Percentiles rank a stretch among this genome's conserved stretches.
These are phyloP conservation scores for Allobates femoralis DNA, from an alignment of 2,797 vertebrate species.

Conservation along the genomic window DNA sequence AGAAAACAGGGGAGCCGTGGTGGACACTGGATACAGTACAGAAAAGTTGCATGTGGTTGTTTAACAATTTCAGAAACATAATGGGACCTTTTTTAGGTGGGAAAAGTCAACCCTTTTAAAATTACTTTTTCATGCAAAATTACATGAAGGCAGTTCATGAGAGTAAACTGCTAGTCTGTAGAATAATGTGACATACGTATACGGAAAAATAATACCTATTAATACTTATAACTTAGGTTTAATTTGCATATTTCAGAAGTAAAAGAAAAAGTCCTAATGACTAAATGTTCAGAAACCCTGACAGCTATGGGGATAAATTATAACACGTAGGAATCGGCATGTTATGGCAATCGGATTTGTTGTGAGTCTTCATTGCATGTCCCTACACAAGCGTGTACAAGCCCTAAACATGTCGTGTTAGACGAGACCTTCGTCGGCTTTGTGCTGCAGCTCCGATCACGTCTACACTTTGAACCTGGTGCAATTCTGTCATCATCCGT, in stretches of 20 bases:
- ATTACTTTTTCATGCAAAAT: too few species aligned
- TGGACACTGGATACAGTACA: too few species aligned
- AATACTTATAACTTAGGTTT: not conserved
- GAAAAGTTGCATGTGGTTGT: too few species aligned
- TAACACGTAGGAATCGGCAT: not conserved
- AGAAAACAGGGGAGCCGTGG: too few species aligned
- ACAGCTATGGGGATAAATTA: not conserved
- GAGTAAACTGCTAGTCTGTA: too few species aligned
- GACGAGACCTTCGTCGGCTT: not conserved
- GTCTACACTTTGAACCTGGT: not conserved
- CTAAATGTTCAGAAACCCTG: not conserved
- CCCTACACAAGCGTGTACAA: conserved; percentile 1
- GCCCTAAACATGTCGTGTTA: not conserved
- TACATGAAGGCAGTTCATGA: too few species aligned
- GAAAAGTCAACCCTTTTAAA: too few species aligned
- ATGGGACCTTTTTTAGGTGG: too few species aligned
- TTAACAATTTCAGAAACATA: too few species aligned
- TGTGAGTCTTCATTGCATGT: not conserved
- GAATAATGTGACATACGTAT: not conserved
- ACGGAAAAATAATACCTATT: not conserved
- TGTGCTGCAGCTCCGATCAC: not conserved
- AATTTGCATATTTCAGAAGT: not conserved
- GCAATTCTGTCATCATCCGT: conserved; percentile 6
- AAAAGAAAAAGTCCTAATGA: not conserved
- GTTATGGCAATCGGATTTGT: not conserved